Evolutionary conservation across 2,113 vertebrate genomes (phyloP), one percentile per base, ranked within the genome.

Genomic region (Callaeas wilsoni): DNA sequence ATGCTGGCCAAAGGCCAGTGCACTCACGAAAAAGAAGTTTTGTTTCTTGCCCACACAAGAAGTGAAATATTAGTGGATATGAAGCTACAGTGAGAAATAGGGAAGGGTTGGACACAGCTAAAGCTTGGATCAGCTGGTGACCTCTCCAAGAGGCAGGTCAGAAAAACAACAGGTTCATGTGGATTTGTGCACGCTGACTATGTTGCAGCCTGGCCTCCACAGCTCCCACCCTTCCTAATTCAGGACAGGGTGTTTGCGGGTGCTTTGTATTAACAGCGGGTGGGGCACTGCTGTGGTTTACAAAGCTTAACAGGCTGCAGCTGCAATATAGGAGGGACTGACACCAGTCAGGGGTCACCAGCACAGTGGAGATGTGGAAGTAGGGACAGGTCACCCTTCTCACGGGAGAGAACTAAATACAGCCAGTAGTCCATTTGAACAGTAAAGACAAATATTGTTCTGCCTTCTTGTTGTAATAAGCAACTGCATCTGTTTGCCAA

Each of bases 91-190:
- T 26, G 69, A 62, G 70, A 53, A 74, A n/a, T 18, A 39, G 1
- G 10, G 25, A 62, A 49, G 41, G 14, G 15, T 0, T 49, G 27
- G 19, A 26, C 39, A 47, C 21, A 26, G n/a, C 29, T 59, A 12
- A 52, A 39, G 26, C 59, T 57, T 39, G 16, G n/a, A 60, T 55
- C 27, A 47, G 32, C 44, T 37, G 30, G 17, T 57, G 41, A 44
- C 6, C 4, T 52, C 64, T 41, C 49, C 0, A 0, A 42, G 63
- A 50, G n/a, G 30, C n/a, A 62, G 56, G 37, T 8, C 8, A 56
- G 52, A 56, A 32, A n/a, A 33, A 9, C 10, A 25, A 3, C 0
- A 1, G 1, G 8, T 46, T 67, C 16, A 0, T 2, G 3, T 12
- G 49, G n/a, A 13, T 35, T 53, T 62, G 26, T 27, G 20, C 26